Evolutionary conservation across 1,140 invertebrate species (phyloP), one percentile per base, ranked within the genome.

Genomic region (Asobara japonica): DNA sequence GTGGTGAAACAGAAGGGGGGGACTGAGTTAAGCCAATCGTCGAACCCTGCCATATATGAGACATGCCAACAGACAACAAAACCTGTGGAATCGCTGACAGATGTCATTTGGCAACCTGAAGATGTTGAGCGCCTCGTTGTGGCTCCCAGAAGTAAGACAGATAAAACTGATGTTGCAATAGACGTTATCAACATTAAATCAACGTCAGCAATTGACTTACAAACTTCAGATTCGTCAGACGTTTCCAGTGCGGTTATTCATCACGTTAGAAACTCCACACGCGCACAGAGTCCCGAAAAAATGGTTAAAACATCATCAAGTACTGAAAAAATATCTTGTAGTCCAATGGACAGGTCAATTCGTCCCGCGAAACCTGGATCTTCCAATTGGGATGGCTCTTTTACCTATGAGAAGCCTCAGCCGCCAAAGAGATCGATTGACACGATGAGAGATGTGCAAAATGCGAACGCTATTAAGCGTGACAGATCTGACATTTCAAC

Each of bases 371-470:
- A 71, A 30, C 73, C 68, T 0, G 74, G 74, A 5, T 62, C 65
- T 11, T 75, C 74, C 0, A 66, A 69, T 2, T 74, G 76, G 75
- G 72, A 76, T n/a, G 76, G 74, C n/a, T 72, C 73, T 1, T 72
- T 69, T 30, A 67, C 51, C 31, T 29, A 38, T 18, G 69, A 71
- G 16, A 31, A 69, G 30, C 51, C 60, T 3, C 51, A 69, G n/a
- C 38, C 64, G n/a, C 10, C 69, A 18, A 45, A 29, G 20, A 48
- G 69, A 56, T 61, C 60, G 1, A 16, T 1, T 0, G 70, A 72
- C 31, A 33, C 29, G 31, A 48, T 36, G 38, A 11, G 11, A 31
- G 64, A 69, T 18, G 33, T 60, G 7, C 33, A 56, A 18, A 20
- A 36, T 61, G 38, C 45, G 33, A 69, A 7, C 29, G 64, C 27